phyloP scores from a whole-genome alignment of 2,888 invertebrate species.

The Clivina fossor region DNA sequence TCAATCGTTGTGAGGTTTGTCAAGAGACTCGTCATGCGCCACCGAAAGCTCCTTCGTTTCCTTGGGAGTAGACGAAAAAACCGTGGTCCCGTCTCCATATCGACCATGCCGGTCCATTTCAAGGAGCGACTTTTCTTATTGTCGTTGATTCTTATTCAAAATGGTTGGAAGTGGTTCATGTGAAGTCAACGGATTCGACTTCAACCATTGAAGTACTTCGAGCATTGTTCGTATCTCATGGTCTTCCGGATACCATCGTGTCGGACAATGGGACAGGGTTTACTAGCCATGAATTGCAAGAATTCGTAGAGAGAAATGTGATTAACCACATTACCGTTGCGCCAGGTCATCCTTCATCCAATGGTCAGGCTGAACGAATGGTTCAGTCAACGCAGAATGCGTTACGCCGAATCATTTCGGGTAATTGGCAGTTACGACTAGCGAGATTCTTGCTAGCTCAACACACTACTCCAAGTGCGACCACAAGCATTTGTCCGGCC shows the following conservation, averaged over 20 bases:
- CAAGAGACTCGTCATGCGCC: constrained; percentile 24
- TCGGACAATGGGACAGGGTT: constrained; percentile 43
- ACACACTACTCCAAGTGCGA: constrained; percentile 33
- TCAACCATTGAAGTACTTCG: constrained; percentile 22
- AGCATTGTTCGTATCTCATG: too few species aligned
- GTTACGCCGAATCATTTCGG: constrained; percentile 27
- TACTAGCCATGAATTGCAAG: constrained; percentile 38
- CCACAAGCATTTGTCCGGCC: constrained; percentile 32
- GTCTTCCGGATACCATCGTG: constrained; percentile 40
- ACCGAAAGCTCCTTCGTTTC: constrained; percentile 26
- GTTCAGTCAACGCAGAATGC: constrained; percentile 38
- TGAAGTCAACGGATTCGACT: constrained; percentile 29
- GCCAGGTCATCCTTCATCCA: constrained; percentile 39
- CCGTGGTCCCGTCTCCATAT: constrained; percentile 37
- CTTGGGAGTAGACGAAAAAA: constrained; percentile 33
- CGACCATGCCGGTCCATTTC: constrained; percentile 37
- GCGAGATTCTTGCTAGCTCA: constrained; percentile 34
- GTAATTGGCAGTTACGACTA: constrained; percentile 30
- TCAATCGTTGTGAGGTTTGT: constrained; percentile 32
- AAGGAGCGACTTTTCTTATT: constrained; percentile 36
- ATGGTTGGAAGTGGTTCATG: constrained; percentile 37
- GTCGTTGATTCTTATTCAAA: constrained; percentile 40
- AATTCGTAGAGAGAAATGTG: constrained; percentile 37
- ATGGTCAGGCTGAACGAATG: constrained; percentile 41
- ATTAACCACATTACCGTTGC: constrained; percentile 35